phyloP scores from a whole-genome alignment of 2,888 invertebrate genomes.

The Troides aeacus region DNA sequence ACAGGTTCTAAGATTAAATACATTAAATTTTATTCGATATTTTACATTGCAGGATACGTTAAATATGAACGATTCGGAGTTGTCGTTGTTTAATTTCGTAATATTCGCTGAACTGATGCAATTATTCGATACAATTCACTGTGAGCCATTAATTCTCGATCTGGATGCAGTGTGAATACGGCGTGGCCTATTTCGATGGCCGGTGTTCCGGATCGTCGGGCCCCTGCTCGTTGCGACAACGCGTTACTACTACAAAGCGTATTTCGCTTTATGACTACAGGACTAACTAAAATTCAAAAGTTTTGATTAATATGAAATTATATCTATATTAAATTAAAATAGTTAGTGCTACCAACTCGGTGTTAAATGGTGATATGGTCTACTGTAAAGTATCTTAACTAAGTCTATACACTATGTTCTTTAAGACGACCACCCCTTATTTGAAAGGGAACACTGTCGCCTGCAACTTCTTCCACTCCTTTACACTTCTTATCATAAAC shows the following conservation, averaged over 20 bases:
- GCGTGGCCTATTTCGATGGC: conserved; percentile 27
- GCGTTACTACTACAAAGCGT: conserved; percentile 8
- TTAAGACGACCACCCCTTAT: no score
- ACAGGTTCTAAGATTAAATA: no score
- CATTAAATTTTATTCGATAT: no score
- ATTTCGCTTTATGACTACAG: conserved; percentile 8
- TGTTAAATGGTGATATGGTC: no score
- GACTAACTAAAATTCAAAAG: conserved; percentile 1
- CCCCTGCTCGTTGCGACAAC: conserved; percentile 22
- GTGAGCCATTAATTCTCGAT: conserved; percentile 25
- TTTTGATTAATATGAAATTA: background rate
- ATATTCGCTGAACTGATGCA: conserved; percentile 19
- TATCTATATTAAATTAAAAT: background rate
- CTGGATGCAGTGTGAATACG: conserved; percentile 29
- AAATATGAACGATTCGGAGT: background rate
- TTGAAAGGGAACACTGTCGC: no score
- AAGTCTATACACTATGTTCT: no score
- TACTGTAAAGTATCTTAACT: no score
- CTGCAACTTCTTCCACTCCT: no score
- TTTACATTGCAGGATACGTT: background rate
- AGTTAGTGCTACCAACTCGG: no score
- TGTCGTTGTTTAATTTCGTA: conserved; percentile 2
- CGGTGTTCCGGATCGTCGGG: conserved; percentile 26
- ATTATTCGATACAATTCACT: conserved; percentile 28
- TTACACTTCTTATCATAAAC: no score